phyloP scores from a whole-genome alignment of 2,113 vertebrate genomes.

The Carassius carassius region DNA sequence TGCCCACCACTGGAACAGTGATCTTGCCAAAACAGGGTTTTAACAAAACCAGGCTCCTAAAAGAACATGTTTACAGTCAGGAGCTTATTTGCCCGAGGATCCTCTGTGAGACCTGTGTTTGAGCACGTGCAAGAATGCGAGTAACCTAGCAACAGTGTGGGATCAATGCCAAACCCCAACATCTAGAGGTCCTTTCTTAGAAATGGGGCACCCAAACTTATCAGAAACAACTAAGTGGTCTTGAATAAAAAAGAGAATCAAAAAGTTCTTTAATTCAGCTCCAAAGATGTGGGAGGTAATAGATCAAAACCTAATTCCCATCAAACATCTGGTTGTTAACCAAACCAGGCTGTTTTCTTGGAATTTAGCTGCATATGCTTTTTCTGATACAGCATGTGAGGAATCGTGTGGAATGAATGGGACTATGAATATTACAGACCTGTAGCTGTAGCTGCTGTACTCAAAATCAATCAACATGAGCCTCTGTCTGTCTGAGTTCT shows the following conservation, averaged over 20 bases:
- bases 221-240: not conserved
- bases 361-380: not conserved
- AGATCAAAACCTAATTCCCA: not conserved
- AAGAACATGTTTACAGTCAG: not conserved
- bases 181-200: slow-evolving; percentile 35
- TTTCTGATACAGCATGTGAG: not conserved
- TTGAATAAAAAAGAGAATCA: slow-evolving; percentile 10
- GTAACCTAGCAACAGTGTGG: slow-evolving; percentile 27
- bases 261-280: not conserved
- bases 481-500: slow-evolving; percentile 82
- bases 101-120: not conserved
- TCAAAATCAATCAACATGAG: slow-evolving; percentile 99
- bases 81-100: not conserved
- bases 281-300: not conserved
- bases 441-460: slow-evolving; percentile 99
- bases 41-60: not conserved
- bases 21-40: not conserved
- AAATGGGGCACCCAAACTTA: slow-evolving; percentile 7
- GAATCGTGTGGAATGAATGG: not conserved
- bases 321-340: slow-evolving; percentile 14
- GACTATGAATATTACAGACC: slow-evolving; percentile 64
- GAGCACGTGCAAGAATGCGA: slow-evolving; percentile 51
- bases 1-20: not conserved
- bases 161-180: slow-evolving; percentile 28
- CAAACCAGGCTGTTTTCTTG: not conserved